Evolutionary conservation across 2,888 invertebrate genomes (phyloP).

Genomic region (Celastrina argiolus): DNA sequence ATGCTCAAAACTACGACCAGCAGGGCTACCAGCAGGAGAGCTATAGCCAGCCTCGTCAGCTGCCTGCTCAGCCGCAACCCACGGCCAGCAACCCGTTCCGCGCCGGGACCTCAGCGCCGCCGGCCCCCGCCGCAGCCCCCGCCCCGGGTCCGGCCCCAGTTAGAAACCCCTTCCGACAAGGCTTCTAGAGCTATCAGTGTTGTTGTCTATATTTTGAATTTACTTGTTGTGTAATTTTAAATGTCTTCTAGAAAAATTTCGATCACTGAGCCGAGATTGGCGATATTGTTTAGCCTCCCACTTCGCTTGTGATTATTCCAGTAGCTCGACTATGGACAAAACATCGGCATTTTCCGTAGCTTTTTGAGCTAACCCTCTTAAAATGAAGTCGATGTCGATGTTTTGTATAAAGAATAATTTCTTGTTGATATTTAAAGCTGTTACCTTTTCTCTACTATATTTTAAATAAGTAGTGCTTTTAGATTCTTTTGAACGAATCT

Average conservation of each 20-base stretch:
- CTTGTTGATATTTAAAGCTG: slow-evolving; percentile 34
- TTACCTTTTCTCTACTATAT: slow-evolving; percentile 22
- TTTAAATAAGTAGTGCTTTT: slow-evolving; percentile 8
- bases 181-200: slow-evolving; percentile 79
- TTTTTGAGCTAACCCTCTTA: not conserved
- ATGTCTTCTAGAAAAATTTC: slow-evolving; percentile 66
- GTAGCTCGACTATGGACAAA: slow-evolving; percentile 9
- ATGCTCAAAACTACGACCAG: slow-evolving; percentile 60
- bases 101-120: slow-evolving; percentile 48
- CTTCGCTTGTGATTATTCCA: slow-evolving; percentile 48
- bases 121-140: slow-evolving; percentile 50
- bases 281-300: slow-evolving; percentile 58
- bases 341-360: not conserved
- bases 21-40: slow-evolving; percentile 53
- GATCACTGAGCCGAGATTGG: slow-evolving; percentile 70
- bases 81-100: slow-evolving; percentile 66
- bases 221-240: slow-evolving; percentile 77
- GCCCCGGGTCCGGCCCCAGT: slow-evolving; percentile 58
- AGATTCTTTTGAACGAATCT: slow-evolving; percentile 2
- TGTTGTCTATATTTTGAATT: slow-evolving; percentile 70
- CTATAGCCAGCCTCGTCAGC: slow-evolving; percentile 65
- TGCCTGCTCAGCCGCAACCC: slow-evolving; percentile 70
- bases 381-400: not conserved
- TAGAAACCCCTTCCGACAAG: slow-evolving; percentile 85
- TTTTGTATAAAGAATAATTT: slow-evolving; percentile 21